Evolutionary conservation across 2,888 invertebrate species (phyloP).

Genomic region (Campoplex nolae): DNA sequence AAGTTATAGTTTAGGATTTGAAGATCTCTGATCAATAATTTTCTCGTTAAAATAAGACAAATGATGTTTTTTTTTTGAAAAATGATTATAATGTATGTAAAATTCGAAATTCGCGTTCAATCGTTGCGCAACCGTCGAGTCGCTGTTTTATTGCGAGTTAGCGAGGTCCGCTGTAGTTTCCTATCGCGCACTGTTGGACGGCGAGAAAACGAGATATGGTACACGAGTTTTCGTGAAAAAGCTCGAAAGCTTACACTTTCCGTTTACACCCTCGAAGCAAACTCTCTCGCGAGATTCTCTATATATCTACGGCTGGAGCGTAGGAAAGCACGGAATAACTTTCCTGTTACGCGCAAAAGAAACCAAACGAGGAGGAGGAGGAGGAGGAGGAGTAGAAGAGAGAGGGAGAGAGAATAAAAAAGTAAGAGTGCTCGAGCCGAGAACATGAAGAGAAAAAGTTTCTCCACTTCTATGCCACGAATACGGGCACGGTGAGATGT

Average conservation of each 20-base stretch:
- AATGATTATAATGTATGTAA: slow-evolving; percentile 2
- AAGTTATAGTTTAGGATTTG: no score
- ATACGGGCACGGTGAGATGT: slow-evolving; percentile 40
- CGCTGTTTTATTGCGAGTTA: slow-evolving; percentile 13
- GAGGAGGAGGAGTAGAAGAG: not conserved
- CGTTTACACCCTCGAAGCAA: slow-evolving; percentile 35
- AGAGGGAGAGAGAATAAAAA: not conserved
- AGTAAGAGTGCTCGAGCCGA: slow-evolving; percentile 45
- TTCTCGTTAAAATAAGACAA: not conserved
- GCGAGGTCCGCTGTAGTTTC: not conserved
- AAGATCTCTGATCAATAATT: not conserved
- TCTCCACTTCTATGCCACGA: slow-evolving; percentile 36
- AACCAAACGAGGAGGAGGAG: not conserved
- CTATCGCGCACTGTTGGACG: not conserved
- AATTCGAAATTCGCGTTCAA: not conserved
- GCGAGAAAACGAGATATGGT: slow-evolving; percentile 30
- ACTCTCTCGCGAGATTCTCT: slow-evolving; percentile 40
- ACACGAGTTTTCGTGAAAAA: slow-evolving; percentile 49
- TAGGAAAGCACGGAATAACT: slow-evolving; percentile 43
- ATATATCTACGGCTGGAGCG: slow-evolving; percentile 24
- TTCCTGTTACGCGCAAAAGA: slow-evolving; percentile 26
- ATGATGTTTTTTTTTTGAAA: not conserved
- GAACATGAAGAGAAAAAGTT: slow-evolving; percentile 54
- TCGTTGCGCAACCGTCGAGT: not conserved
- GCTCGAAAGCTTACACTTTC: slow-evolving; percentile 55